These are phyloP conservation scores for Hestina assimilis DNA, from an alignment of 1,140 invertebrate genomes.

Conservation along the genomic window DNA sequence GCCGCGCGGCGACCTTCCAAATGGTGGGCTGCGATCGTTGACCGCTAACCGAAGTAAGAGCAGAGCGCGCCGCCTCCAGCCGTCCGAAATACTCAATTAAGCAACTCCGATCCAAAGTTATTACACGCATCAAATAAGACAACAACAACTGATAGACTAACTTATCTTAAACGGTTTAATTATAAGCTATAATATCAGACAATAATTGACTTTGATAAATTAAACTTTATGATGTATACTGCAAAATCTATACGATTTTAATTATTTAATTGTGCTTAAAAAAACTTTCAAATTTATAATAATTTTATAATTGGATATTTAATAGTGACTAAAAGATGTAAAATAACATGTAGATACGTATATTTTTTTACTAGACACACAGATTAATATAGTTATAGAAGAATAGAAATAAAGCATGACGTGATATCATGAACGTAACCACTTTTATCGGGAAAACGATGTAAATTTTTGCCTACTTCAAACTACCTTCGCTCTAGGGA, in stretches of 20 bases:
- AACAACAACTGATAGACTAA: neutral
- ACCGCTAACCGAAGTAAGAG: conserved; percentile 48
- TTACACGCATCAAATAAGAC: neutral
- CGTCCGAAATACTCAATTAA: conserved; percentile 28
- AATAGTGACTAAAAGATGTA: neutral
- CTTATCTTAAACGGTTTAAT: neutral
- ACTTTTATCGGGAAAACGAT: conserved; percentile 6
- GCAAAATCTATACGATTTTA: too few relatives aligned
- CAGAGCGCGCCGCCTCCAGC: conserved; percentile 5
- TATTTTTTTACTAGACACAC: conserved; percentile 1
- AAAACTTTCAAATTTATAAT: conserved; percentile 12
- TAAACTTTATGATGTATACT: conserved; percentile 12
- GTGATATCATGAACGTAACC: conserved; percentile 15
- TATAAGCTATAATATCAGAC: conserved; percentile 1
- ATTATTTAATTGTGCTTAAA: conserved; percentile 13
- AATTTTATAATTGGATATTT: conserved; percentile 1
- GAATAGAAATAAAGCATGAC: neutral
- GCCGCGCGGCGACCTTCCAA: conserved; percentile 72
- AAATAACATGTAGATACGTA: conserved; percentile 1
- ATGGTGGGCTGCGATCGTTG: conserved; percentile 49
- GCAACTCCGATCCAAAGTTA: conserved; percentile 1
- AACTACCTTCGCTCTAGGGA: too few relatives aligned
- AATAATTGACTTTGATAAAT: neutral
- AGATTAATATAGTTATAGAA: neutral
- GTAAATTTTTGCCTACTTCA: too few relatives aligned